Evolutionary conservation across 2,797 vertebrate genomes (phyloP), one percentile per base, ranked within the genome.

Genomic region (Selene dorsalis): DNA sequence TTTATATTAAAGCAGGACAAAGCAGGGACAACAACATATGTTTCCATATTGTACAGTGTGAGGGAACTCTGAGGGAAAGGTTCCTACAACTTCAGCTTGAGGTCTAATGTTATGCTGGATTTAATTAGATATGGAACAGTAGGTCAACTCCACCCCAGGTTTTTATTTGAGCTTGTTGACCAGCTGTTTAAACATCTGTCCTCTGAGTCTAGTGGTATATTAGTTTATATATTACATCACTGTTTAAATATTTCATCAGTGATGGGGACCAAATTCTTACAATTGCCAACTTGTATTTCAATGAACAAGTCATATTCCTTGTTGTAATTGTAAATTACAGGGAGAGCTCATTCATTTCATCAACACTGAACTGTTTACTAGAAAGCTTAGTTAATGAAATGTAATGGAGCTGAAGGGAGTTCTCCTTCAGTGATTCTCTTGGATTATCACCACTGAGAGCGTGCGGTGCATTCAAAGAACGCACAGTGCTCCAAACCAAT

Each of bases 1-100:
- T 52, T 71, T 28, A 7, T 60, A 4, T 64, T 24, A 32, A 18
- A 75, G 32, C 69, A 66, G 28, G 39, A 78, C 6, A 56, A 62
- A 73, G 39, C 50, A 14, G 18, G 43, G 13, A n/a, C 30, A 73
- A n/a, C 7, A 69, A 30, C 22, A 7, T 64, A 59, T 32, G n/a
- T 20, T 56, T 64, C 38, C 43, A 28, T 48, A 38, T 11, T 58
- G 12, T 68, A 4, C 24, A 10, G 65, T 62, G 59, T 26, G 32
- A 52, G 20, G 26, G 1, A 45, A 39, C n/a, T 20, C 56, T 53
- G 13, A 18, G 45, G 41, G 3, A 60, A 71, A 22, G 18, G 6
- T 39, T 61, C 30, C 6, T n/a, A 13, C 24, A 32, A 16, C n/a
- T 22, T 18, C 55, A 22, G 26, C 13, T 32, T 30, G 18, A 28